Evolutionary conservation across 2,113 vertebrate species (phyloP), one percentile per base, ranked within the genome.

Genomic region (Ranitomeya imitator): DNA sequence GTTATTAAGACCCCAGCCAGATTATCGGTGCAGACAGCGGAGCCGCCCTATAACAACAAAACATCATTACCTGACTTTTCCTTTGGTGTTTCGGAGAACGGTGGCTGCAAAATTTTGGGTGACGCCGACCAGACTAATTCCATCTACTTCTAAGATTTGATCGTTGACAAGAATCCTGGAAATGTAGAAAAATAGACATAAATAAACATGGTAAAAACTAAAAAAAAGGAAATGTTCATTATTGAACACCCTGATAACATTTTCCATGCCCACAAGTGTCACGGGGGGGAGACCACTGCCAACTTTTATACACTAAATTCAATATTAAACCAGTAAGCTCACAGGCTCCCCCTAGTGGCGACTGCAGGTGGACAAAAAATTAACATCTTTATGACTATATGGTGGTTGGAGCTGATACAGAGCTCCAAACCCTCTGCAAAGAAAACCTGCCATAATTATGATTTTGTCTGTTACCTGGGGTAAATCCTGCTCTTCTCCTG

Each of bases 31-130:
- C 37, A 45, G 37, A 45, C 3, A 45, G 14, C 14, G 18, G 6
- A 63, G 6, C 16, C 13, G 4, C 18, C 18, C 12, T 71, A 14
- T 14, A 71, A 12, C n/a, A 16, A 19, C 31, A 54, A 54, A 63
- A 82, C 6, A 51, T 1, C 86, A 93, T 96, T 94, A 99, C 98
- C 97, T 96, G 92, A 99, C 98, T 9, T 96, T 96, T 85, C 98
- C 98, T 90, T 97, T 97, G 78, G 98, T 99, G 93, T 99, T 99
- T 92, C 98, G 96, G 90, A 99, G 96, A 92, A 99, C 97, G 0
- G 98, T 96, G n/a, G 98, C 98, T 85, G 98, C 98, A 86, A 99
- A 99, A 94, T 97, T 99, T 93, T 99, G 98, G 0, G 98, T 99
- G 90, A 99, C 98, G 0, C 98, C 98, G 89, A 99, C 98, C 93